phyloP scores from a whole-genome alignment of 2,113 vertebrate genomes.

The Ramphastos sulfuratus region DNA sequence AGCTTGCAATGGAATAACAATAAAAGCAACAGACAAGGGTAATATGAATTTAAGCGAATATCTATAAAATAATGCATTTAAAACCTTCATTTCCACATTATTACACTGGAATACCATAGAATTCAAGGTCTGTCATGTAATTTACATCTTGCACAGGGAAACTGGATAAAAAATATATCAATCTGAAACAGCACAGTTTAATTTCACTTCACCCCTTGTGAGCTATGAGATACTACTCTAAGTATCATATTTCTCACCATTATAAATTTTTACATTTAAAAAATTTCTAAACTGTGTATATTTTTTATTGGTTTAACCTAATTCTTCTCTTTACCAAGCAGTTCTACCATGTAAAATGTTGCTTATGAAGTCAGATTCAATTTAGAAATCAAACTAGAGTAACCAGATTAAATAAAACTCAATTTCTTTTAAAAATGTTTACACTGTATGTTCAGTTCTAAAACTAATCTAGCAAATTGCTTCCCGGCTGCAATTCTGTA shows the following conservation, averaged over 20 bases:
- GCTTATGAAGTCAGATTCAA: conserved; percentile 17
- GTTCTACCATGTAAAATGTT: neutral
- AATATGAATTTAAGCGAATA: neutral
- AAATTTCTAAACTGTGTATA: neutral
- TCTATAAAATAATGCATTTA: neutral
- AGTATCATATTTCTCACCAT: neutral
- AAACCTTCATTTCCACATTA: neutral
- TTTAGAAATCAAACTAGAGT: conserved; percentile 31
- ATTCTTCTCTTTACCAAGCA: conserved; percentile 2
- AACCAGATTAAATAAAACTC: conserved; percentile 58
- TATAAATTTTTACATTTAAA: neutral
- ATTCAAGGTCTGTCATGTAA: neutral
- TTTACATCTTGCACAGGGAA: neutral
- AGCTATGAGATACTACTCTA: neutral
- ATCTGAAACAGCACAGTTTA: neutral
- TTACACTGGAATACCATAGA: neutral
- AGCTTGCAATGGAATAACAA: neutral
- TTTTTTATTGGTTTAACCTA: neutral
- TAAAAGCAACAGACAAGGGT: neutral
- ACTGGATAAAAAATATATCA: neutral
- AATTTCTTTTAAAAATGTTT: conserved; percentile 47
- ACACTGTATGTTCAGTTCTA: conserved; percentile 34
- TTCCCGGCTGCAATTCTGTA: conserved; percentile 21
- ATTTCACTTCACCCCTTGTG: neutral
- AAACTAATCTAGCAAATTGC: conserved; percentile 64